Conservation (phyloP, 37 sponge, comb jelly and placozoan species). For the Chondrilla cf. caribensis region DNA sequence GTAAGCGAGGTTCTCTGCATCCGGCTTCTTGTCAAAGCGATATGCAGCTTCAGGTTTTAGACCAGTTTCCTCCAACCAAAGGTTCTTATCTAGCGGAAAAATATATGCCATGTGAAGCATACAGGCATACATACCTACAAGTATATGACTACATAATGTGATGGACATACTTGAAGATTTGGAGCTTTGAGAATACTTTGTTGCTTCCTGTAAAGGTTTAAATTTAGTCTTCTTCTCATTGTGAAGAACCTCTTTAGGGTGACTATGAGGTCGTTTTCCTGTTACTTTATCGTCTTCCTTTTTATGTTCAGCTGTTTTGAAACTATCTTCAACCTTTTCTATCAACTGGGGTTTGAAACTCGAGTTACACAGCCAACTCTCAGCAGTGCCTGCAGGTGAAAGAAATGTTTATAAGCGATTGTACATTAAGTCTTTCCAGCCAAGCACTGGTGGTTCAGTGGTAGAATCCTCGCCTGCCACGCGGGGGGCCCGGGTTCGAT, state of each 20-base stretch:
- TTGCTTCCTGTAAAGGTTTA: no score
- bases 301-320: background rate
- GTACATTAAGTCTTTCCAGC: background rate
- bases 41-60: constrained; percentile 49
- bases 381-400: background rate
- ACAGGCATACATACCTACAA: background rate
- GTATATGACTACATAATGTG: background rate
- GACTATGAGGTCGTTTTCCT: background rate
- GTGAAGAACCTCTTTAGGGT: background rate
- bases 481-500: constrained; percentile 66
- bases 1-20: constrained; percentile 56
- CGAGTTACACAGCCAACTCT: background rate
- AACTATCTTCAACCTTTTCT: background rate
- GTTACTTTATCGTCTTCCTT: background rate
- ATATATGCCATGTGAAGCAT: background rate
- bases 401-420: background rate
- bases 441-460: constrained; percentile 41
- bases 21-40: constrained; percentile 53
- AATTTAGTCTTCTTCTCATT: background rate
- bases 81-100: background rate
- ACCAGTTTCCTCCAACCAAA: constrained; percentile 67
- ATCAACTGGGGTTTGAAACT: constrained; percentile 2
- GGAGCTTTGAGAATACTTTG: no score
- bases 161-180: background rate
- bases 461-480: constrained; percentile 61